Conservation (phyloP, 2,113 vertebrate genomes). For the Noctilio leporinus region DNA sequence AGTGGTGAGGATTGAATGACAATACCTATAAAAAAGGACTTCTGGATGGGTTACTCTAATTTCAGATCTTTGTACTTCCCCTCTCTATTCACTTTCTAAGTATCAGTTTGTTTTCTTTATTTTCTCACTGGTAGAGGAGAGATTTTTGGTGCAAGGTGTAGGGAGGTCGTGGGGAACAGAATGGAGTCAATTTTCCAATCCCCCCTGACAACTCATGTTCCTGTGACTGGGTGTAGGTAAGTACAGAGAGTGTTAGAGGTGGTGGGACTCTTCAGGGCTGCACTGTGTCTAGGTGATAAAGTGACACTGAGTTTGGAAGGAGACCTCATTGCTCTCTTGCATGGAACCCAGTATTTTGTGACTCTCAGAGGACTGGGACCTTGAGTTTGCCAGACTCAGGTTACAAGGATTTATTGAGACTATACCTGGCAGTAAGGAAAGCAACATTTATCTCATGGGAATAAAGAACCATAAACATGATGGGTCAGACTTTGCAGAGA, state of each 20-base stretch:
- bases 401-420: slow-evolving; percentile 40
- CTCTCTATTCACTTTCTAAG: not conserved
- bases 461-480: not conserved
- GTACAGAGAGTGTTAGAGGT: not conserved
- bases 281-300: not conserved
- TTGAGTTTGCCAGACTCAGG: slow-evolving; percentile 20
- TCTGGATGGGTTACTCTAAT: not conserved
- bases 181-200: not conserved
- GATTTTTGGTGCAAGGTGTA: not conserved
- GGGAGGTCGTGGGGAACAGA: not conserved
- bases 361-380: slow-evolving; percentile 12
- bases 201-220: not conserved
- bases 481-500: not conserved
- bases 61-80: not conserved
- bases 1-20: not conserved
- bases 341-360: slow-evolving; percentile 3
- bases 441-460: not conserved
- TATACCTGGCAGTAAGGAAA: not conserved
- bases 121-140: not conserved
- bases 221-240: not conserved
- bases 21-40: not conserved
- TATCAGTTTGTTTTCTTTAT: not conserved
- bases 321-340: not conserved
- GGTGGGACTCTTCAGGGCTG: not conserved
- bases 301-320: not conserved